Evolutionary conservation across 2,888 invertebrate genomes (phyloP).

Genomic region (Ectropis crepuscularia): DNA sequence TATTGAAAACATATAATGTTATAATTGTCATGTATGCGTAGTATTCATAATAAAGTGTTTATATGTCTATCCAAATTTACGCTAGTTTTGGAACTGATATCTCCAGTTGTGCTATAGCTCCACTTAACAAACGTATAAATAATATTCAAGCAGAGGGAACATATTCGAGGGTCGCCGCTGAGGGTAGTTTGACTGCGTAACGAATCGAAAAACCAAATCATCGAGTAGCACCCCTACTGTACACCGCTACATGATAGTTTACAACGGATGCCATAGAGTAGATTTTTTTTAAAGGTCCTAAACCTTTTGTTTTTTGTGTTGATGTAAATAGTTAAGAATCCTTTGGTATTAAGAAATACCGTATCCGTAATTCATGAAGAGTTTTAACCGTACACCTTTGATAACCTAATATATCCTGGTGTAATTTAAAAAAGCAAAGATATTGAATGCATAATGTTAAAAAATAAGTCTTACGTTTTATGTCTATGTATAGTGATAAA

Average conservation of each 20-base stretch:
- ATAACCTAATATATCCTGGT: too few species aligned
- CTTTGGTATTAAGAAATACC: too few species aligned
- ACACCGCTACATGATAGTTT: slow-evolving; percentile 83
- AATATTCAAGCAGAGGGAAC: slow-evolving; percentile 84
- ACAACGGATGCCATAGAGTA: slow-evolving; percentile 60
- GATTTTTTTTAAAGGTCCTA: not conserved
- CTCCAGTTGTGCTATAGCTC: slow-evolving; percentile 59
- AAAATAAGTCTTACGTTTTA: too few species aligned
- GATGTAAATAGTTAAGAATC: too few species aligned
- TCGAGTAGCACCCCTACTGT: slow-evolving; percentile 83
- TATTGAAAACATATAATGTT: not conserved
- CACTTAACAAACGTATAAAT: slow-evolving; percentile 85
- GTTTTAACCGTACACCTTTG: too few species aligned
- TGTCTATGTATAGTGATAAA: too few species aligned
- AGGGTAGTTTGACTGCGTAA: slow-evolving; percentile 85
- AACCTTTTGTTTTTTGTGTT: too few species aligned
- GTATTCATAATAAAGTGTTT: not conserved
- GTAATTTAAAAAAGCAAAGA: too few species aligned
- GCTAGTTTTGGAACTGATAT: slow-evolving; percentile 17
- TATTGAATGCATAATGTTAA: too few species aligned
- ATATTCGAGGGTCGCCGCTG: slow-evolving; percentile 79
- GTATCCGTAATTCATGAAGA: too few species aligned
- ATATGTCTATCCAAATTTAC: not conserved
- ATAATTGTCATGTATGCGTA: not conserved
- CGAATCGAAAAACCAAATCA: slow-evolving; percentile 86